Base-by-base conservation (phyloP, 2,888 invertebrate species). In the Ctenicera cuprea region DNA sequence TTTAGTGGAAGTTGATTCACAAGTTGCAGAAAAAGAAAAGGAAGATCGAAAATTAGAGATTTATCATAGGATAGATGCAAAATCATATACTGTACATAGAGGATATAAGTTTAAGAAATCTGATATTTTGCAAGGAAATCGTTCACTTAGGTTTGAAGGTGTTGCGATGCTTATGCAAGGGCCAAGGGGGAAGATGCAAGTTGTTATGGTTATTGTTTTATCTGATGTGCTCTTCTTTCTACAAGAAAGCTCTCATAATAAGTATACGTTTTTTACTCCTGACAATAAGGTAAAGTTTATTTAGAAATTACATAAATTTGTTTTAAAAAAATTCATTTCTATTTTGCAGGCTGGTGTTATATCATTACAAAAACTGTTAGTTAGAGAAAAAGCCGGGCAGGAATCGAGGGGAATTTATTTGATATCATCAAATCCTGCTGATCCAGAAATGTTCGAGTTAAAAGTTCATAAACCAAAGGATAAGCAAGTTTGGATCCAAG, bases 401-500 rank as follows among this genome's bases (percentile, higher is more conserved):
- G 95, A 96, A 83, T 93, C 94, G 1, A 90, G 95, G 3, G 96
- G 97, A 0, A 93, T 98, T 82, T 98, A 97, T 88, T 91, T 98
- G 68, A 97, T 98, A 81, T 96, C 95, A 78, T 96, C 96, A 79
- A 96, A 96, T 83, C 95, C 96, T 4, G 91, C 93, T 3, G 95
- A 95, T 84, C 97, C 97, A 0, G 98, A 98, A 89, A 98, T 98
- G 97, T 98, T 97, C 85, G 98, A 98, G 85, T 88, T 98, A 65
- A 93, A 97, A 83, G 92, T 93, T 26, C 95, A 95, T 82, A 92
- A 94, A 77, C 96, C 96, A 33, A 95, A 96, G 86, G 97, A 97
- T 82, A 95, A 96, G 84, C 94, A 94, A 82, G 88, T 91, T 11
- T 98, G 98, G 98, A 96, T 97, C 84, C 93, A 94, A 82, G 92